Evolutionary conservation across 2,797 vertebrate species (phyloP).

Genomic region (Thunnus albacares): DNA sequence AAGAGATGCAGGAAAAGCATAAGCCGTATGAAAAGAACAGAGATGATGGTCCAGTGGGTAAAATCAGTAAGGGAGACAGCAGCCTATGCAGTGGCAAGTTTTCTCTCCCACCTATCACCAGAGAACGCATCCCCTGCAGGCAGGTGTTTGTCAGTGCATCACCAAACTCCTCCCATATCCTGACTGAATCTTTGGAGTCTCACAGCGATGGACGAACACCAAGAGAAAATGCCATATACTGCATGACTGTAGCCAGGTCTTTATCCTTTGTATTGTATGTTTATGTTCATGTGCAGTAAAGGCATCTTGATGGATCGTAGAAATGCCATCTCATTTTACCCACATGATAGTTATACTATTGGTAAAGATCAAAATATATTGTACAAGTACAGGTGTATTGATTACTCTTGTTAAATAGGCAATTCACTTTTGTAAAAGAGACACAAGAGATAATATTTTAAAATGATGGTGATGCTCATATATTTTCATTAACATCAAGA

Average conservation of each 20-base stretch:
- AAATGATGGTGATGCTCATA: not conserved
- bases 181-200: constrained; percentile 60
- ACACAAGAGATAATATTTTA: too few species aligned
- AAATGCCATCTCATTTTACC: not conserved
- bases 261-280: not conserved
- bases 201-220: constrained; percentile 70
- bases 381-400: not conserved
- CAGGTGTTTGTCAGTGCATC: constrained; percentile 47
- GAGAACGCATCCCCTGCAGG: constrained; percentile 36
- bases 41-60: not conserved
- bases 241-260: constrained; percentile 84
- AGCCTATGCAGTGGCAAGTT: constrained; percentile 54
- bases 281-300: not conserved
- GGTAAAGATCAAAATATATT: not conserved
- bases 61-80: constrained; percentile 5
- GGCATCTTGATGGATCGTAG: not conserved
- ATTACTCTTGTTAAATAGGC: not conserved
- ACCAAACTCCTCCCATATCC: constrained; percentile 45
- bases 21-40: constrained; percentile 2
- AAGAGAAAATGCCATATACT: constrained; percentile 84
- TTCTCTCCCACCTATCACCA: constrained; percentile 71
- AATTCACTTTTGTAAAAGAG: not conserved
- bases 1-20: constrained; percentile 12
- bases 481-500: not conserved
- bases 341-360: not conserved